Conservation (phyloP, 2,888 invertebrate species). For the Dynastes tityus region DNA sequence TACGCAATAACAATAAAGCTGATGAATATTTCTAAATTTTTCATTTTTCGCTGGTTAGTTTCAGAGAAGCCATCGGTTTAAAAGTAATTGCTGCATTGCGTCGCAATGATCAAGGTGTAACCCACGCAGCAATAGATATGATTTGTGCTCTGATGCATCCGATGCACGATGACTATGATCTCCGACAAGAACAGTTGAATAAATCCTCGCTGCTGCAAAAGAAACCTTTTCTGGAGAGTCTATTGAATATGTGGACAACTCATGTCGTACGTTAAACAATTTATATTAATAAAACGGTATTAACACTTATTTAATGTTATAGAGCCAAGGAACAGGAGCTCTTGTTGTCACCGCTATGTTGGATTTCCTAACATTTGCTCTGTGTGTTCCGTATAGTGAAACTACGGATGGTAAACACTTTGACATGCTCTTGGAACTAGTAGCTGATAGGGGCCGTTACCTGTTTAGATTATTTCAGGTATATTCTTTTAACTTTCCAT, state of each 20-base stretch:
- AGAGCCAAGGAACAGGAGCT: slow-evolving; percentile 95
- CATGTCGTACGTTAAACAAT: slow-evolving; percentile 84
- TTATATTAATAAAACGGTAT: neutral
- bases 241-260: slow-evolving; percentile 94
- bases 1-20: no score
- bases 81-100: slow-evolving; percentile 94
- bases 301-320: slow-evolving; percentile 52
- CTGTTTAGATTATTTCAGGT: slow-evolving; percentile 94
- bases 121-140: slow-evolving; percentile 97
- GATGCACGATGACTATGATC: slow-evolving; percentile 96
- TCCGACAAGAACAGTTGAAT: slow-evolving; percentile 97
- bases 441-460: slow-evolving; percentile 91
- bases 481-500: slow-evolving; percentile 46
- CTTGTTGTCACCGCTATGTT: slow-evolving; percentile 97
- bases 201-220: slow-evolving; percentile 96
- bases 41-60: slow-evolving; percentile 72
- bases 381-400: slow-evolving; percentile 99
- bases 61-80: slow-evolving; percentile 94
- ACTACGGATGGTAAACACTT: slow-evolving; percentile 98
- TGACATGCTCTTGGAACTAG: slow-evolving; percentile 93
- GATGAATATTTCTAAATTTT: no score
- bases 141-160: slow-evolving; percentile 99
- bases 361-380: slow-evolving; percentile 96
- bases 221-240: slow-evolving; percentile 90
- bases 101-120: slow-evolving; percentile 89